Base-by-base conservation (phyloP, 2,888 invertebrate species). In the Netelia inedita region DNA sequence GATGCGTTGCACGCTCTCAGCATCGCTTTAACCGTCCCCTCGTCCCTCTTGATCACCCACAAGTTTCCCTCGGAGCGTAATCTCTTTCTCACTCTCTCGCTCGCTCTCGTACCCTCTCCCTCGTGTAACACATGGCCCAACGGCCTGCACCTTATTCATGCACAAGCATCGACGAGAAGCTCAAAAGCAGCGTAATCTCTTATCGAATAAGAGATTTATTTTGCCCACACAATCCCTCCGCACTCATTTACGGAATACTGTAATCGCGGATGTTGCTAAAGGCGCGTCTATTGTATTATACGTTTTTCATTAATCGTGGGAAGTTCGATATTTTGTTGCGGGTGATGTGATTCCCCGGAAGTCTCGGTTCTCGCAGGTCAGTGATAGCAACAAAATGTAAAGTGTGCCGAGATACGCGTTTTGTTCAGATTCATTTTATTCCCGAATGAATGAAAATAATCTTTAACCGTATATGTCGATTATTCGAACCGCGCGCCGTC, bases 41-140 rank as follows among this genome's bases (percentile, higher is more conserved):
- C 85, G 79, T 61, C 74, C 35, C 84, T 68, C 83, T 72, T 16
- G 61, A 55, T 80, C 82, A 57, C 74, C 81, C 79, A 50, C 55
- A 72, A 57, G 66, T 79, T 75, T 74, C 83, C 75, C 85, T 80
- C 85, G 75, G 53, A 55, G 35, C 43, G 57, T 61, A 78, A 78
- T 79, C 79, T 66, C 65, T 65, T 79, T 75, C 46, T 72, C 72
- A 68, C 79, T 71, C 53, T 65, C 50, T 74, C 69, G 19, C 74
- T 69, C 79, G 63, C 21, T 59, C 65, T 69, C 82, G 85, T 41
- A 59, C 71, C 82, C 76, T 88, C 84, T 73, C 69, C 63, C 82
- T 85, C 85, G 73, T 76, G 55, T 82, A 91, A 91, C 92, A 92
- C 92, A 92, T 92, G 92, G 92, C 91, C 90, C 91, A 66, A 74